Base-by-base conservation (phyloP, 2,113 vertebrate species). In the Muscicapa adusta region DNA sequence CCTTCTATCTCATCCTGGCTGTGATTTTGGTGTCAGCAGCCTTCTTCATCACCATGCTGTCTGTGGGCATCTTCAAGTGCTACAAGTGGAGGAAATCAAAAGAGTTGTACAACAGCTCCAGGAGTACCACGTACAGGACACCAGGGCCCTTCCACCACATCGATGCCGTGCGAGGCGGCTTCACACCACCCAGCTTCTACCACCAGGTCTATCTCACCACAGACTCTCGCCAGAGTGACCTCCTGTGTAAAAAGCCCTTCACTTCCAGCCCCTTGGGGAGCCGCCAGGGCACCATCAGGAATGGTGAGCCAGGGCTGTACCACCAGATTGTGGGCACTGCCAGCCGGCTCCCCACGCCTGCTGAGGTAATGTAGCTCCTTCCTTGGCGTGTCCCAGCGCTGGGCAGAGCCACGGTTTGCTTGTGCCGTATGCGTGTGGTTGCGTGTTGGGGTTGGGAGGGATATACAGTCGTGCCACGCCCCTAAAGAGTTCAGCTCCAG, bases 141-240 rank as follows among this genome's bases (percentile, higher is more conserved):
- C 97, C 98, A 31, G 98, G 97, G 68, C 97, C 97, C 25, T 98
- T 98, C 81, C 82, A 97, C 57, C 98, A 98, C 48, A 97, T 97
- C 8, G 98, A 98, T 5, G 97, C 98, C 0, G 97, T 98, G 58
- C 92, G 97, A 50, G 96, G 97, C 1, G 98, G 98, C 76, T 92
- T 97, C 67, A 87, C 83, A 1, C 91, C 98, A 2, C 97, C 97
- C 15, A 97, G 92, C 96, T 98, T 98, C 77, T 98, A 98, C 95
- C 98, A 98, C 42, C 98, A 98, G 92, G 97, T 98, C 60, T 98
- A 98, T 94, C 98, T 98, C 83, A 98, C 98, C 47, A 98, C 98
- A 0, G 98, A 98, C 95, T 98, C 97, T 16, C 97, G 96, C 93
- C 98, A 98, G 89, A 98, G 98, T 18, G 98, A 98, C 73, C 94